These are phyloP conservation scores for Gobio gobio DNA, from an alignment of 2,113 vertebrate species.

Conservation along the genomic window DNA sequence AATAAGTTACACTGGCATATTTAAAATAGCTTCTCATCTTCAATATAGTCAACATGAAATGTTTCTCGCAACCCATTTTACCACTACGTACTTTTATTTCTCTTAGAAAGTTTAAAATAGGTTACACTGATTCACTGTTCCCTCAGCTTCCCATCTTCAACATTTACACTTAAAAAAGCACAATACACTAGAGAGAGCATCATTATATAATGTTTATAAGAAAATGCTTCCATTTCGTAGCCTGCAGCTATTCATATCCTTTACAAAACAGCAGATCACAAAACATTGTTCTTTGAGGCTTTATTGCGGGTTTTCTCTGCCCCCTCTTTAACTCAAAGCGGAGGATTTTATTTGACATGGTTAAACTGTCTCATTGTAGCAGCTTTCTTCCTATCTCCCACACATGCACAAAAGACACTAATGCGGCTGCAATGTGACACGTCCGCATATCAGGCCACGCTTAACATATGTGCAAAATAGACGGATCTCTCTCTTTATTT, in stretches of 20 bases:
- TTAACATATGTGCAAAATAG: constrained; percentile 42
- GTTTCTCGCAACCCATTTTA: background rate
- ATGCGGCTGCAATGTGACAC: constrained; percentile 9
- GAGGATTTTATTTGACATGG: constrained; percentile 38
- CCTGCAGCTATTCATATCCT: constrained; percentile 25
- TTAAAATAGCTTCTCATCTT: background rate
- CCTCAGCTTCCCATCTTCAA: background rate
- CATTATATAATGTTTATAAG: constrained; percentile 32
- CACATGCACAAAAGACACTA: constrained; percentile 28
- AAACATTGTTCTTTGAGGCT: constrained; percentile 14
- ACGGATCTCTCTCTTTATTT: constrained; percentile 44
- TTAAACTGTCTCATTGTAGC: constrained; percentile 28
- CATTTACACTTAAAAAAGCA: background rate
- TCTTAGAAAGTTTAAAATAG: background rate
- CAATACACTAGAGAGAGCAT: background rate
- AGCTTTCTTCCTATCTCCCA: constrained; percentile 25
- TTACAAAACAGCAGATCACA: constrained; percentile 7
- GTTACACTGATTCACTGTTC: background rate
- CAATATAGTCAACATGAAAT: background rate
- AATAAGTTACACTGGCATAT: background rate
- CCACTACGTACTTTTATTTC: background rate
- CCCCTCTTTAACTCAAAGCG: constrained; percentile 23
- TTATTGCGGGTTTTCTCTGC: constrained; percentile 5
- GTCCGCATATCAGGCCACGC: background rate
- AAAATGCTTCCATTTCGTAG: background rate